Evolutionary conservation across 2,888 invertebrate genomes (phyloP), one percentile per base, ranked within the genome.

Genomic region (Antitype chi): DNA sequence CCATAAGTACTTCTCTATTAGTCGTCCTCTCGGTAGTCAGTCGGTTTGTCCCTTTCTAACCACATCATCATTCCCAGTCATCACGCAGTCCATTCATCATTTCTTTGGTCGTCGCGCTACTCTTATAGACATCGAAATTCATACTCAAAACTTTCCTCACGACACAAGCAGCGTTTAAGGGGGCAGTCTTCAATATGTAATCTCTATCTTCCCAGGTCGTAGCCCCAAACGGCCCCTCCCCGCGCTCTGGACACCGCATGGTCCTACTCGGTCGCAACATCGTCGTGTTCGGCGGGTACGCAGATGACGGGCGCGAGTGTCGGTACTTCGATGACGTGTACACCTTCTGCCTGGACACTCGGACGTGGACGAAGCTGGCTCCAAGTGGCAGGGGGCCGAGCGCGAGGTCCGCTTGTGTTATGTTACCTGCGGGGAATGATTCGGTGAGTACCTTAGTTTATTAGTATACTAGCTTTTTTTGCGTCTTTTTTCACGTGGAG

Each of bases 251-350:
- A 0, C 99, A 99, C 94, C 97, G 99, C 79, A 99, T 99, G 99
- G 97, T 98, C 2, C 97, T 97, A 2, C 92, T 97, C 1, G 98
- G 98, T 85, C 98, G 98, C 86, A 98, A 98, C 88, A 94, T 99
- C 2, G 95, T 99, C 81, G 96, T 99, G 9, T 99, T 99, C 96
- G 99, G 99, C 0, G 99, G 99, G 1, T 99, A 99, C 94, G 98
- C 98, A 90, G 99, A 99, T 94, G 99, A 99, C 93, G 97, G 98
- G 2, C 97, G 98, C 75, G 98, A 98, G 80, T 99, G 98, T 92
- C 98, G 98, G 87, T 99, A 99, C 95, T 99, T 97, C 92, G 99
- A 99, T 93, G 99, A 99, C 92, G 93, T 99, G 1, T 97, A 98
- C 93, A 93, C 97, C 53, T 99, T 99, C 95, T 98, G 98, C 87